These are phyloP conservation scores for Andrena hattorfiana DNA, from an alignment of 2,888 invertebrate species.

Conservation along the genomic window DNA sequence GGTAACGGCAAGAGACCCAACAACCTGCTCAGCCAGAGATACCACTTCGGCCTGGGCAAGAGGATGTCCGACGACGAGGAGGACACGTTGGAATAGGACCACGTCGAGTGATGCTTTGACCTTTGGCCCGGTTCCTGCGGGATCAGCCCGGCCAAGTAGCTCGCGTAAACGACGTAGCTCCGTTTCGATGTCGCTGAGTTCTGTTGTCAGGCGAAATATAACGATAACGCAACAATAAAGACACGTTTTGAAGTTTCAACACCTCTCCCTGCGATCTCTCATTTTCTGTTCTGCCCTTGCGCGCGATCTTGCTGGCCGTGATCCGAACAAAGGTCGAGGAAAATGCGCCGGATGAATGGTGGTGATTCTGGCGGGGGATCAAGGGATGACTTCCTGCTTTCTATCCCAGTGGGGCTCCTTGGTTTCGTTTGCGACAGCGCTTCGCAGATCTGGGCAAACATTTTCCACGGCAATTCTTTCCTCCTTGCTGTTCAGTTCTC, in stretches of 20 bases:
- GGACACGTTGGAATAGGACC: slow-evolving; percentile 62
- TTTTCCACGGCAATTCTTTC: neutral
- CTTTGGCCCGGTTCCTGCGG: slow-evolving; percentile 2
- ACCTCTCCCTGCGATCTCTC: slow-evolving; percentile 18
- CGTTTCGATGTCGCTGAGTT: slow-evolving; percentile 56
- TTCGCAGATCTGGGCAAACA: slow-evolving; percentile 1
- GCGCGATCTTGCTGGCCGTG: neutral
- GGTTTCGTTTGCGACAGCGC: neutral
- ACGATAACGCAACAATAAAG: slow-evolving; percentile 54
- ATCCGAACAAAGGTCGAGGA: neutral
- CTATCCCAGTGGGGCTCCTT: neutral
- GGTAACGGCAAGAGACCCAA: slow-evolving; percentile 66
- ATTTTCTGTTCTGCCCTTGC: neutral
- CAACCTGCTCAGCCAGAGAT: slow-evolving; percentile 66
- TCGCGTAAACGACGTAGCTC: slow-evolving; percentile 47
- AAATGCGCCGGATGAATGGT: neutral
- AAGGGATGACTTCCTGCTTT: neutral
- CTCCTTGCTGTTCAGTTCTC: too few species aligned
- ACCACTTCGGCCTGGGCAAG: slow-evolving; percentile 77
- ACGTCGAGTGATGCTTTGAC: slow-evolving; percentile 7
- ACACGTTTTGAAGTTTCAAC: slow-evolving; percentile 46
- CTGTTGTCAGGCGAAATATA: slow-evolving; percentile 83
- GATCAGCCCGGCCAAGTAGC: neutral
- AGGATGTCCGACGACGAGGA: slow-evolving; percentile 70
- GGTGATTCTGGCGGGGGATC: neutral